phyloP scores from a whole-genome alignment of 2,797 vertebrate species.

The Lagodon rhomboides region DNA sequence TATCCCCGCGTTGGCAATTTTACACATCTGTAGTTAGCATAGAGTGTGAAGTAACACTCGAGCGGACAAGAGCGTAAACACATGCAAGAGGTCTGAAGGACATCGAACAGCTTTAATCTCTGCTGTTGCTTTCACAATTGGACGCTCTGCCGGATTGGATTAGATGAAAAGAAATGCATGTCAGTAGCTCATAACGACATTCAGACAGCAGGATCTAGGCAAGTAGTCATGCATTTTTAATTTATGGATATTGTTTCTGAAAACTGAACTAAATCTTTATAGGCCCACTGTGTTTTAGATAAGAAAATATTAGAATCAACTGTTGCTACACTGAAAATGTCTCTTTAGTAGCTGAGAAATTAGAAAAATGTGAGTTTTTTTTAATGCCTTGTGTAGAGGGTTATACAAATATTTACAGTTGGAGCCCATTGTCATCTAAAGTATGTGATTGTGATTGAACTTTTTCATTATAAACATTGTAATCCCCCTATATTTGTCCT shows the following conservation, averaged over 20 bases:
- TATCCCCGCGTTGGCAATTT: conserved; percentile 37
- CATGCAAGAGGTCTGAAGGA: conserved; percentile 21
- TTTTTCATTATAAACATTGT: background rate
- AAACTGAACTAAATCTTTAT: background rate
- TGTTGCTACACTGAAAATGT: background rate
- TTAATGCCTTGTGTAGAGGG: background rate
- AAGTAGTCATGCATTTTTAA: background rate
- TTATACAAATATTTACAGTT: background rate
- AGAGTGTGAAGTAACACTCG: conserved; percentile 16
- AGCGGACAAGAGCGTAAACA: conserved; percentile 21
- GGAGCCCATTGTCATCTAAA: background rate
- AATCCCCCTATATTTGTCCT: background rate
- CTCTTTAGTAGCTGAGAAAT: background rate
- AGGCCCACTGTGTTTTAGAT: background rate
- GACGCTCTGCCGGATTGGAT: conserved; percentile 20
- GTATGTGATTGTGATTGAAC: background rate
- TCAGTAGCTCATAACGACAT: background rate
- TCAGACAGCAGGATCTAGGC: background rate
- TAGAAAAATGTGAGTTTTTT: background rate
- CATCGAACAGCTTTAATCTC: background rate
- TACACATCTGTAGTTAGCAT: conserved; percentile 42
- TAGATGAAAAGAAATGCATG: background rate
- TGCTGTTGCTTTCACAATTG: conserved; percentile 20
- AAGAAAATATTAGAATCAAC: background rate
- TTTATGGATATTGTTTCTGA: background rate